Evolutionary conservation across 2,888 invertebrate species (phyloP), one percentile per base, ranked within the genome.

Genomic region (Norana najaformis): DNA sequence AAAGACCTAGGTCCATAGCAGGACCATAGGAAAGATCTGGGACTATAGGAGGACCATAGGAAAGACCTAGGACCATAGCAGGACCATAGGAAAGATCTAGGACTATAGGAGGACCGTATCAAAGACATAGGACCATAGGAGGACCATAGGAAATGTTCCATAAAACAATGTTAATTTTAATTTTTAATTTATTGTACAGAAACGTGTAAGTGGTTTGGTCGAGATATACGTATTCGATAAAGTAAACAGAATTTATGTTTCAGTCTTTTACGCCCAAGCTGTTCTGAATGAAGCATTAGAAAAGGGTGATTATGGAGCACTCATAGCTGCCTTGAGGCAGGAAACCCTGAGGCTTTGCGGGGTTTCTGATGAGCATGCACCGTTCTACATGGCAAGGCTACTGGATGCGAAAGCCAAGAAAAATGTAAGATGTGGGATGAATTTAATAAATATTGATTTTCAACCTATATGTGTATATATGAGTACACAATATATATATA

Each of bases 301-400:
- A 36, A 93, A 93, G 90, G 92, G 91, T 11, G 94, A 94, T 90
- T 91, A 91, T 34, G 90, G 89, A 4, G 89, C 92, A 18, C 89
- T 94, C 1, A 88, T 94, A 37, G 91, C 92, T 37, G 92, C 92
- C 88, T 92, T 95, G 85, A 92, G 93, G 89, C 93, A 93, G 5
- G 90, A 93, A 6, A 92, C 92, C 53, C 92, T 95, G n/a, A 93
- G 92, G 30, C 91, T 94, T 23, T 93, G 92, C 85, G 93, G 94
- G 88, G 92, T 94, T n/a, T 35, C 89, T 5, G 92, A 93, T 89
- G 93, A 93, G 38, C 94, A 94, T 90, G 92, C 93, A 13, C 93
- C 93, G 35, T 93, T 92, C 91, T 94, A 94, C 90, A 90, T 93
- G 35, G 89, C 91, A 18, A 92, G 92, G 39, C 92, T 94, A 18